Evolutionary conservation across 2,113 vertebrate genomes (phyloP).

Genomic region (Neolamprologus tretocephalus): DNA sequence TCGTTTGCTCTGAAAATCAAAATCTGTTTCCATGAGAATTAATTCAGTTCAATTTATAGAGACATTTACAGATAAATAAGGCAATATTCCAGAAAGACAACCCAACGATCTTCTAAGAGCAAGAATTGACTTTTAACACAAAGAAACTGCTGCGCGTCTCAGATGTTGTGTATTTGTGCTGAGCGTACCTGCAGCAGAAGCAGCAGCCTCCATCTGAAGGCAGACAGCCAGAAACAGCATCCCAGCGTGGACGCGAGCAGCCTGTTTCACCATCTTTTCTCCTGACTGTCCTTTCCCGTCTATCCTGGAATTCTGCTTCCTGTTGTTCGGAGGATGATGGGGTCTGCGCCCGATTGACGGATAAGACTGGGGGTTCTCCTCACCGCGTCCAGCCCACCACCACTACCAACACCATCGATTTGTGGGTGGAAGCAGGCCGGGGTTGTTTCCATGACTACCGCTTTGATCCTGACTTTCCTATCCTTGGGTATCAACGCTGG

Average conservation of each 20-base stretch:
- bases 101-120: not conserved
- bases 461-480: constrained; percentile 44
- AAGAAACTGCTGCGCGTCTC: fast-evolving
- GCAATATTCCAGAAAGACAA: fast-evolving
- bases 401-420: constrained; percentile 14
- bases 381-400: not conserved
- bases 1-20: not conserved
- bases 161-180: fast-evolving
- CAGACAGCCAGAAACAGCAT: constrained; percentile 25
- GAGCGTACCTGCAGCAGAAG: constrained; percentile 29
- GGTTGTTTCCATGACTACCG: constrained; percentile 53
- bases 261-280: not conserved
- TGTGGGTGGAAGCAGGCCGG: constrained; percentile 44
- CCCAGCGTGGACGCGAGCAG: not conserved
- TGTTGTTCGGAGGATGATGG: not conserved
- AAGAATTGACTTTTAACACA: not conserved
- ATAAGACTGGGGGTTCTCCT: constrained; percentile 12
- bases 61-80: not conserved
- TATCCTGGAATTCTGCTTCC: not conserved
- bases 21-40: not conserved
- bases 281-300: not conserved
- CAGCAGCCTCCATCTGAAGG: not conserved
- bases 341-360: constrained; percentile 32
- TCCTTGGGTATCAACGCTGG: constrained; percentile 5
- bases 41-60: not conserved